Evolutionary conservation across 1,140 invertebrate genomes (phyloP), one percentile per base, ranked within the genome.

Genomic region (Dreissena polymorpha): DNA sequence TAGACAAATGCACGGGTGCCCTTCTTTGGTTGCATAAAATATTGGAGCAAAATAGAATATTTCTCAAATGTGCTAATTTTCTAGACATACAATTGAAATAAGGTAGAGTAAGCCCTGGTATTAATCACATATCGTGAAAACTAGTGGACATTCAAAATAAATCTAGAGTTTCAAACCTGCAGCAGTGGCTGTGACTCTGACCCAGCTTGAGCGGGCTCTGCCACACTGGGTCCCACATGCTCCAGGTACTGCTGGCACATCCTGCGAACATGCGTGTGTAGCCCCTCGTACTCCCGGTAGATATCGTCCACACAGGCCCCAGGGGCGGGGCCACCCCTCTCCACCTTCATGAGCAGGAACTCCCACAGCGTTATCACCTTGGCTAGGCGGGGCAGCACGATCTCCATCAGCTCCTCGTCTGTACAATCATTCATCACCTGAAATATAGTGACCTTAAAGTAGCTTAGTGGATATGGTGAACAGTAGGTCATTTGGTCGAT

Each of bases 321-420:
- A 12, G 91, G 91, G 18, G 86, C 51, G 64, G 88, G 89, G 14
- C 86, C 82, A 25, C 86, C 91, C 77, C 89, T 89, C 80, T 92
- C 92, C 51, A 91, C 90, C 85, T 93, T 93, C 88, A 93, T 91
- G 25, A 93, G 77, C 55, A 94, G 86, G 77, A 93, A 93, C 78
- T 94, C 93, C 93, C 93, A 94, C 0, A 92, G 85, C 0, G 91
- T 92, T 65, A 93, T 87, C 50, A 90, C 88, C 72, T 91, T 90
- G 8, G 91, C 90, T 10, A 94, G 89, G 10, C 91, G 88, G 25
- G 93, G 93, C 16, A 94, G 77, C n/a, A 93, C 91, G 21, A 92
- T 89, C 71, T 94, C 93, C 89, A 93, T 91, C 76, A 94, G 83
- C 70, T 94, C 94, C 76, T 94, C 92, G 88, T 93, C 92, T 57